Evolutionary conservation across 2,888 invertebrate species (phyloP).

Genomic region (Apotomis turbidana): DNA sequence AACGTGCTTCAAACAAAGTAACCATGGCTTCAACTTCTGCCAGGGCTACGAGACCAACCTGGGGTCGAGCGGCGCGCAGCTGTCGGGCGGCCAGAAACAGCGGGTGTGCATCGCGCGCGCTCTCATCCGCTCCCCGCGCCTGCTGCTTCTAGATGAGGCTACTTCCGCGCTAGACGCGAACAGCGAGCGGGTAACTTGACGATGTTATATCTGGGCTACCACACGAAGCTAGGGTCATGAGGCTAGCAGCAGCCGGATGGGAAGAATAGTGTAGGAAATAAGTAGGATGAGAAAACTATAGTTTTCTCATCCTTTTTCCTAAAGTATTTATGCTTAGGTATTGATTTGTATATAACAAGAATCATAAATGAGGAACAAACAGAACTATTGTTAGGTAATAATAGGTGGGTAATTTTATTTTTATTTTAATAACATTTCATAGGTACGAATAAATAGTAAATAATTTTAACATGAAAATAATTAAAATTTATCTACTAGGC

Average conservation of each 20-base stretch:
- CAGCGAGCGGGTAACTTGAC: slow-evolving; percentile 84
- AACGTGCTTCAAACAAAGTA: neutral
- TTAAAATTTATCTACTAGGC: slow-evolving; percentile 67
- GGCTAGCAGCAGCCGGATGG: slow-evolving; percentile 89
- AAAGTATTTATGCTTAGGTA: too few species aligned
- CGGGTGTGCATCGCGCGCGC: slow-evolving; percentile 90
- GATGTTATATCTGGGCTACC: slow-evolving; percentile 81
- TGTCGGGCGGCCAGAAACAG: slow-evolving; percentile 90
- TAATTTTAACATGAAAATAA: neutral
- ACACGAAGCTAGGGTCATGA: slow-evolving; percentile 87
- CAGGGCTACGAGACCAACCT: slow-evolving; percentile 88
- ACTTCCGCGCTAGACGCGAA: slow-evolving; percentile 87
- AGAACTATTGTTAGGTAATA: too few species aligned
- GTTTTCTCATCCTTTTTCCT: too few species aligned
- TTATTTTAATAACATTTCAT: too few species aligned
- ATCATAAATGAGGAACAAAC: too few species aligned
- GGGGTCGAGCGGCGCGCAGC: slow-evolving; percentile 87
- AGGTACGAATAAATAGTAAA: too few species aligned
- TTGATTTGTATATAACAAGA: too few species aligned
- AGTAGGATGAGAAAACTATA: too few species aligned
- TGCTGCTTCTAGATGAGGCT: slow-evolving; percentile 87
- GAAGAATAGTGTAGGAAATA: slow-evolving; percentile 76
- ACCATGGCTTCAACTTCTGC: slow-evolving; percentile 1
- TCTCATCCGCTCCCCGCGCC: slow-evolving; percentile 86
- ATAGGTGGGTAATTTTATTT: too few species aligned